Base-by-base conservation (phyloP, 2,113 vertebrate species). In the Trematomus loennbergii region DNA sequence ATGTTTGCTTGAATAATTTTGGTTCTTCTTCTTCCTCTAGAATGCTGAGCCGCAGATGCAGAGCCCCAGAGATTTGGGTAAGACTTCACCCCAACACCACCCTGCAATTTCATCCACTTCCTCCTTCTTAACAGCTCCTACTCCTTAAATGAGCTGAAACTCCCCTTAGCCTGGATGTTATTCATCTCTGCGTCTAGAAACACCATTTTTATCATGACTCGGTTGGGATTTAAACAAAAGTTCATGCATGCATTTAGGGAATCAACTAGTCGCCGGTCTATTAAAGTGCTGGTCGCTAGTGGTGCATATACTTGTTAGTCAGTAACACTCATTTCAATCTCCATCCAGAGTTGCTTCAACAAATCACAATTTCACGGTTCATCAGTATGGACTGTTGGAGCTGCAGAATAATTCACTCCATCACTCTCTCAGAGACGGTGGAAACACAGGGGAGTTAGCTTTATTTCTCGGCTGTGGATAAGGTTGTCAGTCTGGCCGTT, bases 21-120 rank as follows among this genome's bases (percentile, higher is more conserved):
- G 65, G 29, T 83, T 90, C 70, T 86, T 81, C 40, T 92, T 18
- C 74, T 59, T 84, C 85, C 78, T 91, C 75, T 83, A 95, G 94
- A 94, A 65, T 4, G 73, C 89, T 11, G 92, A 94, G 75, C 79
- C 87, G 73, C 89, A 90, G 90, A 86, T 80, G 85, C 93, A 92
- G 57, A 72, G 69, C 76, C 85, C 82, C 83, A 81, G 87, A 92
- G 94, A 94, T 77, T 79, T 87, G 94, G 94, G n/a, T 95, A 93
- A 95, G 93, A 88, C 63, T 70, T 81, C 76, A 60, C 78, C 86
- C 52, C 49, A 9, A 84, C 78, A 74, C 71, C 0, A 29, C 3
- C 76, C 69, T 65, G 62, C 48, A 61, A 61, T 68, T 60, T 80
- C 60, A 69, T 48, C 66, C 50, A 33, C 59, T 36, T 50, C 18